A percentile compares a stretch with the other conserved stretches of the same genome.
These are phyloP conservation scores for Cepaea nemoralis DNA, from an alignment of 1,140 invertebrate species.

Conservation along the genomic window DNA sequence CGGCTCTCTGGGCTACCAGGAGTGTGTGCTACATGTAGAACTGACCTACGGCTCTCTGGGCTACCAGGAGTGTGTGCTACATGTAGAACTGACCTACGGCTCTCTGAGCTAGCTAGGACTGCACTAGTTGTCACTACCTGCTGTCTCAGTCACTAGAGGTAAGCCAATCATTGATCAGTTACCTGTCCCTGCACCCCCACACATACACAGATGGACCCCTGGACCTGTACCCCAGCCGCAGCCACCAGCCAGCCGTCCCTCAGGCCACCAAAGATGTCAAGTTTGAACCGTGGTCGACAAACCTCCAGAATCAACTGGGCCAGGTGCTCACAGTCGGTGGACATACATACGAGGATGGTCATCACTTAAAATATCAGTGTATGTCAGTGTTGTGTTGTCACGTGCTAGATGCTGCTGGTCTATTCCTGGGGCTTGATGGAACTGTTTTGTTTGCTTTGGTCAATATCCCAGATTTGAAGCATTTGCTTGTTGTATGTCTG, in stretches of 20 bases:
- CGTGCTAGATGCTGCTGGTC: not conserved
- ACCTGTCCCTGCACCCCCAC: not conserved
- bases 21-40: no score
- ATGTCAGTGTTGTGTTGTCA: not conserved
- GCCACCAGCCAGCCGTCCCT: not conserved
- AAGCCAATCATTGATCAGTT: not conserved
- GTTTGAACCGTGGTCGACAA: not conserved
- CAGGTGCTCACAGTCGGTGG: not conserved
- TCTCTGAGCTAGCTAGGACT: no score
- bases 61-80: no score
- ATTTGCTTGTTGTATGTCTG: no score
- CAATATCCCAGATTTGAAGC: no score
- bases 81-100: no score
- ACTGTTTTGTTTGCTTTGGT: no score
- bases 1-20: no score
- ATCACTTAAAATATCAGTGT: not conserved
- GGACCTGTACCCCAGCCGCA: not conserved
- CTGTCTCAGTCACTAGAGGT: no score
- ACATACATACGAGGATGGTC: not conserved
- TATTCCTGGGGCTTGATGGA: no score
- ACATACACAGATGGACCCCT: not conserved
- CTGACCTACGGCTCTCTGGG: no score
- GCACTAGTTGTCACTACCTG: no score
- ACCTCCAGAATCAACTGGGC: not conserved
- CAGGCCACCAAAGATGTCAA: not conserved